A percentile compares a stretch with the other conserved stretches of the same genome.
Evolutionary conservation across 2,888 invertebrate genomes (phyloP).

Genomic region (Mamestra brassicae): DNA sequence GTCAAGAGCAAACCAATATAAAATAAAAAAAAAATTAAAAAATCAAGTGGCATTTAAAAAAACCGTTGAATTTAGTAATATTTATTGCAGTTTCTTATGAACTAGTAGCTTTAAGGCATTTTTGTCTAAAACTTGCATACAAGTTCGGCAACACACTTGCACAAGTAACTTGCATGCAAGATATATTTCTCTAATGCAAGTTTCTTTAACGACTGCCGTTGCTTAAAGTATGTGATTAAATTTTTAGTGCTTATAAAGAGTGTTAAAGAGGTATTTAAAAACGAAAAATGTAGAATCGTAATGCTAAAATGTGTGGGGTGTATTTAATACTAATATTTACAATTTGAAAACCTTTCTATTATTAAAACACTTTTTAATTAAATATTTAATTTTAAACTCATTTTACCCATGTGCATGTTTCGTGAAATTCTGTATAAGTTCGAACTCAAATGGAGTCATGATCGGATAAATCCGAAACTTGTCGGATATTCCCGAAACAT

Average conservation of each 20-base stretch:
- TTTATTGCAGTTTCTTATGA: constrained; percentile 12
- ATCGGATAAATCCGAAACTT: background rate
- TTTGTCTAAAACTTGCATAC: constrained; percentile 7
- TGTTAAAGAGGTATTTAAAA: background rate
- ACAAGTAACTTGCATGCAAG: constrained; percentile 1
- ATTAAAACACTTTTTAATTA: constrained; percentile 10
- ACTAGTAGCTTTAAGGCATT: constrained; percentile 5
- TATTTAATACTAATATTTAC: constrained; percentile 44
- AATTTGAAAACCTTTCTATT: background rate
- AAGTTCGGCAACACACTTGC: background rate
- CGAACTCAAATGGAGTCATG: background rate
- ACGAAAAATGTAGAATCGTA: background rate
- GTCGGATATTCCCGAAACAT: background rate
- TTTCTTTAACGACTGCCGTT: background rate
- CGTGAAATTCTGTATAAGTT: background rate
- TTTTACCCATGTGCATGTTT: background rate
- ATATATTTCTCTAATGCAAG: background rate
- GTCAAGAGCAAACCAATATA: too few relatives aligned
- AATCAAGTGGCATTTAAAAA: background rate
- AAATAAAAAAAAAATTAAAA: too few relatives aligned
- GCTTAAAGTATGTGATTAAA: constrained; percentile 1
- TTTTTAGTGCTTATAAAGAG: background rate
- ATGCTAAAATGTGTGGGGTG: background rate
- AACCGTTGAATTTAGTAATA: background rate
- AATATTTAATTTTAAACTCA: background rate